Evolutionary conservation across 1,140 invertebrate species (phyloP).

Genomic region (Pararge aegeria): DNA sequence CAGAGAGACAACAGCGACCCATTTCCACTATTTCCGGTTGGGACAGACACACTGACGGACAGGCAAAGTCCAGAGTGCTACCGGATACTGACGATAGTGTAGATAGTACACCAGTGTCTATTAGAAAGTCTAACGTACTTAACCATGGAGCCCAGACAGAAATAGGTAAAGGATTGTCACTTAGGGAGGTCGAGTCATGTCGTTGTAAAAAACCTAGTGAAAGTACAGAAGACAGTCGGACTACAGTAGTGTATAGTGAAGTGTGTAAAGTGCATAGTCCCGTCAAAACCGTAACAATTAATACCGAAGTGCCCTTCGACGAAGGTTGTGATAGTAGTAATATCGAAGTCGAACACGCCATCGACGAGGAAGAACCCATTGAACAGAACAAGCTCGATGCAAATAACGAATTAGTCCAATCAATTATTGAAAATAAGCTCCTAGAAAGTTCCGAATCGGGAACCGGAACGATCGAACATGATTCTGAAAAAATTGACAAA

Average conservation of each 20-base stretch:
- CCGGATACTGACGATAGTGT: conserved; percentile 62
- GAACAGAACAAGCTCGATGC: conserved; percentile 50
- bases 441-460: conserved; percentile 64
- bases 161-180: conserved; percentile 71
- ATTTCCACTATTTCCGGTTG: conserved; percentile 98
- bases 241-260: conserved; percentile 75
- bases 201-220: conserved; percentile 50
- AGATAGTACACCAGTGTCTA: conserved; percentile 53
- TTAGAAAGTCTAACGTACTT: conserved; percentile 61
- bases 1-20: conserved; percentile 93
- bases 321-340: conserved; percentile 73
- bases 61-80: conserved; percentile 68
- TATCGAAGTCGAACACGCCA: conserved; percentile 73
- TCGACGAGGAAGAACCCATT: conserved; percentile 58
- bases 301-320: conserved; percentile 51
- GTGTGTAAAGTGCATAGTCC: conserved; percentile 77
- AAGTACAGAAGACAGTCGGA: conserved; percentile 55
- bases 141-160: conserved; percentile 79
- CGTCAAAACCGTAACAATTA: conserved; percentile 49
- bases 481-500: conserved; percentile 80
- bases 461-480: conserved; percentile 50
- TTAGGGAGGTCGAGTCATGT: conserved; percentile 70
- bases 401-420: conserved; percentile 79
- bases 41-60: conserved; percentile 83
- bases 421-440: conserved; percentile 80